Evolutionary conservation across 2,888 invertebrate species (phyloP).

Genomic region (Aphelenchoides bicaudatus): DNA sequence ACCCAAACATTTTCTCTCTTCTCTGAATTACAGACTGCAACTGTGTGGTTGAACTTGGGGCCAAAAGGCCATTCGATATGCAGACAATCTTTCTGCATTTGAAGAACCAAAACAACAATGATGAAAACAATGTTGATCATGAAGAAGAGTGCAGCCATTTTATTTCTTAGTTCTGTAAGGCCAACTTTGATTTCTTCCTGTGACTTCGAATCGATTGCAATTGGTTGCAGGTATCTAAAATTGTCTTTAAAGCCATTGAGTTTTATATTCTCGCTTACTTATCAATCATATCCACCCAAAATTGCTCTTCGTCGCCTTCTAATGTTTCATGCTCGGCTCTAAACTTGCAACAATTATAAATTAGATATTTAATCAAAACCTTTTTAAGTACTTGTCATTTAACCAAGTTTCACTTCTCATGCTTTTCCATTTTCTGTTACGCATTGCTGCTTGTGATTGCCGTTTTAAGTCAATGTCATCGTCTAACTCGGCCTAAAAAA

Average conservation of each 20-base stretch:
- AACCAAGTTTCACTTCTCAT: conserved; percentile 51
- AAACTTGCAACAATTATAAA: neutral
- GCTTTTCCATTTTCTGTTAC: conserved; percentile 51
- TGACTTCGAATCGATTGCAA: conserved; percentile 76
- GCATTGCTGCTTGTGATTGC: conserved; percentile 51
- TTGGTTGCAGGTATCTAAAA: conserved; percentile 84
- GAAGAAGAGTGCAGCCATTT: conserved; percentile 81
- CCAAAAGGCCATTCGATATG: conserved; percentile 88
- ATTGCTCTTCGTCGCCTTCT: conserved; percentile 74
- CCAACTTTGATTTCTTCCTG: conserved; percentile 64
- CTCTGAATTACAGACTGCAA: conserved; percentile 44
- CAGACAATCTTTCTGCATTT: conserved; percentile 92
- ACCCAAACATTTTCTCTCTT: conserved; percentile 45
- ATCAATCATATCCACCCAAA: conserved; percentile 90
- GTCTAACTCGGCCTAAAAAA: conserved; percentile 42
- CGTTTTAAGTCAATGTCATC: conserved; percentile 53
- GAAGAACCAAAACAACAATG: conserved; percentile 93
- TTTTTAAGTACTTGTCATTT: conserved; percentile 33
- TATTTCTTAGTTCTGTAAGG: conserved; percentile 88
- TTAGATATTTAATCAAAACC: conserved; percentile 9
- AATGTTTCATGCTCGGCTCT: conserved; percentile 75
- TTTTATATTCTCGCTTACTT: too few species aligned
- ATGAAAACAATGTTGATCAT: conserved; percentile 99
- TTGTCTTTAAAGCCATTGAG: too few species aligned
- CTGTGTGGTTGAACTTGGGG: conserved; percentile 57